phyloP scores from a whole-genome alignment of 2,113 vertebrate genomes.

The Malaclemys terrapin region DNA sequence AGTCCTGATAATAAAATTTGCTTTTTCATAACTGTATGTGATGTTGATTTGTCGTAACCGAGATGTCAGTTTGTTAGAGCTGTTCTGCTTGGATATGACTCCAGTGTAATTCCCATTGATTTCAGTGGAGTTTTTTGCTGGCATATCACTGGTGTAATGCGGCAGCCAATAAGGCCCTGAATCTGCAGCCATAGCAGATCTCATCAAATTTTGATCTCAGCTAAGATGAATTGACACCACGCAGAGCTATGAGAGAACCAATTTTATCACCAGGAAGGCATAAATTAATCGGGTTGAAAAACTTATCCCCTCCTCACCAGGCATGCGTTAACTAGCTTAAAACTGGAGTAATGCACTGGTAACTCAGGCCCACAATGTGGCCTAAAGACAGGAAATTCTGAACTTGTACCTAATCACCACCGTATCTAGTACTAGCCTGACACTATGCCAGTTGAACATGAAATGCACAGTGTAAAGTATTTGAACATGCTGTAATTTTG shows the following conservation, averaged over 20 bases:
- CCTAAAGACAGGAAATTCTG: background rate
- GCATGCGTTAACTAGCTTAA: background rate
- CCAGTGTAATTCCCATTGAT: accelerated
- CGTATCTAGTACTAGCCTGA: background rate
- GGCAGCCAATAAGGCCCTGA: background rate
- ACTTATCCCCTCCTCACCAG: background rate
- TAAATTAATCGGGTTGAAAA: accelerated
- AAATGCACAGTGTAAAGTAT: background rate
- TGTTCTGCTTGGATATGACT: accelerated
- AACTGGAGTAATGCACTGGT: background rate
- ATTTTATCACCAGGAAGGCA: background rate
- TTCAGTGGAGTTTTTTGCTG: background rate
- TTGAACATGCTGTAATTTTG: background rate
- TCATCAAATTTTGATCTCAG: background rate
- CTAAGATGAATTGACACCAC: background rate
- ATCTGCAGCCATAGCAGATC: accelerated
- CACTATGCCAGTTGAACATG: background rate
- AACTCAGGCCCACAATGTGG: no score
- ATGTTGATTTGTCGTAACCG: accelerated
- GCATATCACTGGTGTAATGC: accelerated
- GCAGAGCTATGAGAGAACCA: background rate
- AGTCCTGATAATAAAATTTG: background rate
- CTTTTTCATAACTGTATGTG: accelerated
- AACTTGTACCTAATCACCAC: background rate
- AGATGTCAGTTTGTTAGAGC: background rate